Conservation (phyloP, 1,140 invertebrate genomes). For the Anagrus nilaparvatae region DNA sequence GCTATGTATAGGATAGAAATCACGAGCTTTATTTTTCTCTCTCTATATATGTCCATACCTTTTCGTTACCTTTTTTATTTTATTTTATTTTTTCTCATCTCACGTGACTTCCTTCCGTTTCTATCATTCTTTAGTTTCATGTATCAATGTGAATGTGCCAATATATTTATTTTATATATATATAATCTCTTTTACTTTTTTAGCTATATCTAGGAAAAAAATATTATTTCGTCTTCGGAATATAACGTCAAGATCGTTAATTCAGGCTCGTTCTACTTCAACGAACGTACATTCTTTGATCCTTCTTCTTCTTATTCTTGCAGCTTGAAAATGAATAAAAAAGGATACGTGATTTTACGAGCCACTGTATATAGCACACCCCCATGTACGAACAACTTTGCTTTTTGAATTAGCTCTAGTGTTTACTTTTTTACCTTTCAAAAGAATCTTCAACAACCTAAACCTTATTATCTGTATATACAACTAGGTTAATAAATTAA, state of each 20-base stretch:
- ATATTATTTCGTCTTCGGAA: too few species aligned
- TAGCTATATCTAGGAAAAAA: background rate
- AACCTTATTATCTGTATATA: too few species aligned
- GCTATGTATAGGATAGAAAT: background rate
- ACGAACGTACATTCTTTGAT: background rate
- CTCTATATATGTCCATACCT: background rate
- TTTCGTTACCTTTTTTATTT: background rate
- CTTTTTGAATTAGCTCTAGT: too few species aligned
- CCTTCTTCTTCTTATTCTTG: background rate
- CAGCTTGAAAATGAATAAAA: too few species aligned
- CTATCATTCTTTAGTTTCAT: background rate
- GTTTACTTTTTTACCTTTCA: too few species aligned
- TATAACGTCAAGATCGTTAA: slow-evolving; percentile 6
- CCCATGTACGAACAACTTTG: too few species aligned
- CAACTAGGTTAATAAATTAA: too few species aligned
- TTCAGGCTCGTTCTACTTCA: slow-evolving; percentile 6
- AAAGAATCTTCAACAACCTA: too few species aligned
- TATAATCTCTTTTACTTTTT: background rate
- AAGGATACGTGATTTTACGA: too few species aligned
- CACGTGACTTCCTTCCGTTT: background rate
- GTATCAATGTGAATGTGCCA: background rate
- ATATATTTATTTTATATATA: background rate
- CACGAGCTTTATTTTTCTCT: slow-evolving; percentile 3
- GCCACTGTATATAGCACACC: too few species aligned
- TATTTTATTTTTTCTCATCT: background rate